Evolutionary conservation across 2,113 vertebrate species (phyloP).

Genomic region (Protobothrops flavoviridis): DNA sequence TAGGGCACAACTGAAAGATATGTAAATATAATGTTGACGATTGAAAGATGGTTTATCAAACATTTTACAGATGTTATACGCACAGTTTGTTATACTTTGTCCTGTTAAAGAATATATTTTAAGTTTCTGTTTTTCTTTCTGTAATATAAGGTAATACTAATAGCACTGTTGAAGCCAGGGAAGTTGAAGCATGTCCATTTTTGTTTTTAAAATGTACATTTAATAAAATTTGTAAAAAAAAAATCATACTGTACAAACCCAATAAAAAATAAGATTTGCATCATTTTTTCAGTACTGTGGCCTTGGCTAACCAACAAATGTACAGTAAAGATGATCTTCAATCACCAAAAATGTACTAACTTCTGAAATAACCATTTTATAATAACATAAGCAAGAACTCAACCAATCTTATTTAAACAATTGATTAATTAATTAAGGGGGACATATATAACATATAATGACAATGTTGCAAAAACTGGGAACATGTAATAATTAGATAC

Average conservation of each 20-base stretch:
- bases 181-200: too few relatives aligned
- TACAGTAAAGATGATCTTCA: background rate
- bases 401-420: background rate
- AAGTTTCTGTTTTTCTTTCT: too few relatives aligned
- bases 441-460: background rate
- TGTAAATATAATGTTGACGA: too few relatives aligned
- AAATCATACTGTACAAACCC: background rate
- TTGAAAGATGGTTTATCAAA: too few relatives aligned
- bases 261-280: background rate
- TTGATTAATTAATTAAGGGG: background rate
- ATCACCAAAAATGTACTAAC: background rate
- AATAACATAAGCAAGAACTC: background rate
- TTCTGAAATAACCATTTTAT: background rate
- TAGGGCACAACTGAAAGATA: too few relatives aligned
- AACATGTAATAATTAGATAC: background rate
- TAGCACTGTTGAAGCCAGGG: too few relatives aligned
- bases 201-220: too few relatives aligned
- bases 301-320: background rate
- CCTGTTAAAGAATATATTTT: too few relatives aligned
- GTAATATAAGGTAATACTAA: too few relatives aligned
- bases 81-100: too few relatives aligned
- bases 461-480: background rate
- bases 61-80: too few relatives aligned
- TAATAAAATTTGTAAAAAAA: too few relatives aligned
- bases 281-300: background rate